Evolutionary conservation across 2,113 vertebrate species (phyloP).

Genomic region (Bubalus kerabau): DNA sequence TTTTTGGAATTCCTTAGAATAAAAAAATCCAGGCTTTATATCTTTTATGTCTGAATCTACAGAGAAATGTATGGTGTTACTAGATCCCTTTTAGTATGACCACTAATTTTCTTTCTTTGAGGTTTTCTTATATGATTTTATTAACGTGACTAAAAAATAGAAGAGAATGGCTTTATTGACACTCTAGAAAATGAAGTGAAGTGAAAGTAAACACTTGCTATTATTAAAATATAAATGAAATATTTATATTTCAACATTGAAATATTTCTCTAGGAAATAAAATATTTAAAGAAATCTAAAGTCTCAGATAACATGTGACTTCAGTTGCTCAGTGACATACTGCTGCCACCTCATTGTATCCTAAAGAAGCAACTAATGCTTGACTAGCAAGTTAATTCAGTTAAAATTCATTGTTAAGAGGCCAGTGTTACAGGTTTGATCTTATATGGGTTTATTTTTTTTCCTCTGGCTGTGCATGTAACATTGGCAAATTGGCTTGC

Average conservation of each 20-base stretch:
- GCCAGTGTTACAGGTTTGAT: not conserved
- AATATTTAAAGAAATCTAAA: not conserved
- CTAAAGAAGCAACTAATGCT: not conserved
- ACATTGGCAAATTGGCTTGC: not conserved
- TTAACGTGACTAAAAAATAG: not conserved
- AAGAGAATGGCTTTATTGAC: not conserved
- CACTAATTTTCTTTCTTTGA: not conserved
- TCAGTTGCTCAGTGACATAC: not conserved
- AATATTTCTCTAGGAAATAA: not conserved
- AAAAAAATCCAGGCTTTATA: not conserved
- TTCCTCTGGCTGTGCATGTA: not conserved
- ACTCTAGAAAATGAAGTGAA: not conserved
- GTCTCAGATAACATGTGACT: not conserved
- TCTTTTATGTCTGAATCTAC: not conserved
- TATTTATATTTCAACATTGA: not conserved
- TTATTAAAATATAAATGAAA: not conserved
- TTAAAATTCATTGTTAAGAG: not conserved
- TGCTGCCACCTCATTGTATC: not conserved
- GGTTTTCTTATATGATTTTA: not conserved
- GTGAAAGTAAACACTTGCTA: not conserved
- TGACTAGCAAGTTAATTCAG: not conserved
- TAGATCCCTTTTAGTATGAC: not conserved
- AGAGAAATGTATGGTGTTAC: not conserved
- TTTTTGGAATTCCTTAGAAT: not conserved
- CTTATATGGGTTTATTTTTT: not conserved